Percentiles rank a stretch among this genome's conserved stretches.
Conservation (phyloP, 2,888 invertebrate species). For the Scrobipalpa atriplicella region DNA sequence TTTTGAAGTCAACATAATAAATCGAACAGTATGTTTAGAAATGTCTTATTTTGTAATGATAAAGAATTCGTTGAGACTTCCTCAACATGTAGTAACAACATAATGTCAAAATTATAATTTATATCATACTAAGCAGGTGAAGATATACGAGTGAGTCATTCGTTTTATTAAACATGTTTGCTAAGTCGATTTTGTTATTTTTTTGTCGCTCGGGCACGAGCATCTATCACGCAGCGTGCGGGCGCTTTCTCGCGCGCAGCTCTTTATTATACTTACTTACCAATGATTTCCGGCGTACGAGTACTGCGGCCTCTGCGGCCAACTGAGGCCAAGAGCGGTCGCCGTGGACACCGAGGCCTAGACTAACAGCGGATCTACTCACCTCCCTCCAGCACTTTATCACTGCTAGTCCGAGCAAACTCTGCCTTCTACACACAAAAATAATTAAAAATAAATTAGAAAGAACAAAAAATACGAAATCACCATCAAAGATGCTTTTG, state of each 20-base stretch:
- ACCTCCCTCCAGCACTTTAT: not conserved
- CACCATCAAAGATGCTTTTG: slow-evolving; percentile 42
- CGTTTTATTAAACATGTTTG: slow-evolving; percentile 82
- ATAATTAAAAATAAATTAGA: not conserved
- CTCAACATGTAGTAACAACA: slow-evolving; percentile 75
- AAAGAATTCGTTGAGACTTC: slow-evolving; percentile 80
- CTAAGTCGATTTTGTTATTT: slow-evolving; percentile 81
- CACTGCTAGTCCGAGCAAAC: slow-evolving; percentile 7
- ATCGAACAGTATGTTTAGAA: slow-evolving; percentile 67
- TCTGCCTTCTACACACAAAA: not conserved
- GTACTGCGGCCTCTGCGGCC: slow-evolving; percentile 27
- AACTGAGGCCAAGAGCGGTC: not conserved
- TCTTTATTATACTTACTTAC: slow-evolving; percentile 79
- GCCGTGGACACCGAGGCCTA: not conserved
- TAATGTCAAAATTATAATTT: slow-evolving; percentile 80
- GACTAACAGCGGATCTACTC: not conserved
- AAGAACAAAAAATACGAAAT: slow-evolving; percentile 35
- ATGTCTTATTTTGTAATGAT: slow-evolving; percentile 78
- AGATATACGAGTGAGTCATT: slow-evolving; percentile 81
- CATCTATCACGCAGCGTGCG: slow-evolving; percentile 81
- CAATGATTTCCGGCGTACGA: slow-evolving; percentile 76
- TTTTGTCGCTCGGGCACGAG: slow-evolving; percentile 72
- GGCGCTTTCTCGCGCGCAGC: slow-evolving; percentile 74
- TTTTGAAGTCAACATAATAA: slow-evolving; percentile 68
- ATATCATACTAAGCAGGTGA: slow-evolving; percentile 82